Evolutionary conservation across 1,140 invertebrate genomes (phyloP), one percentile per base, ranked within the genome.

Genomic region (Halesus radiatus): DNA sequence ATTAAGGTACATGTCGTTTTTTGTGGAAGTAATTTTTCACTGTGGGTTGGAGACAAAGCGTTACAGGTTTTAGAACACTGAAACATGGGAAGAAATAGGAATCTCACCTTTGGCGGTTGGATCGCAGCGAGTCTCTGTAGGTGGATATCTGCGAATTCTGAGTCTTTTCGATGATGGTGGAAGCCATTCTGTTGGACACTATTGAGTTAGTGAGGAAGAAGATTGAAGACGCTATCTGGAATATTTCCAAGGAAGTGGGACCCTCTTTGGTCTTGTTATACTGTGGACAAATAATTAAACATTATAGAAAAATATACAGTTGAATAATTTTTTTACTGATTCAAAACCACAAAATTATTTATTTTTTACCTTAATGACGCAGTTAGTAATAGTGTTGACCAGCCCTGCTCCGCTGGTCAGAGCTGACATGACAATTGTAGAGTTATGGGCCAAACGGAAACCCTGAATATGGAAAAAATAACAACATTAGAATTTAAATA

Each of bases 181-280:
- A 74, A 23, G 85, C 87, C 7, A 85, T 82, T 81, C 78, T 86
- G 32, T 85, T 85, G 80, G 85, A 86, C 29, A 87, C 85, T 7
- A 87, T 83, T 5, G 87, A 84, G 80, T 88, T 85, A 13, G 84
- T 85, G 72, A 89, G 87, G 83, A 89, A 88, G 8, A 88, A 79
- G 29, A 87, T 58, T 13, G 87, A 87, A 3, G 88, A 84, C 37
- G 84, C 83, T 15, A 89, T 77, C 80, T 89, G 87, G n/a, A 88
- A 68, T 16, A 87, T 32, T 79, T 83, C 79, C 7, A 83, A 60
- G 2, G 13, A 62, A n/a, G 60, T 78, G 18, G 82, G 82, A 62
- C 6, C 74, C 29, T 79, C 77, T 18, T 80, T 26, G 85, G 52
- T 80, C 85, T 87, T 1, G 66, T 80, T 29, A 84, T 83, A 68